phyloP scores from a whole-genome alignment of 2,113 vertebrate genomes.

The Chionodraco myersi region DNA sequence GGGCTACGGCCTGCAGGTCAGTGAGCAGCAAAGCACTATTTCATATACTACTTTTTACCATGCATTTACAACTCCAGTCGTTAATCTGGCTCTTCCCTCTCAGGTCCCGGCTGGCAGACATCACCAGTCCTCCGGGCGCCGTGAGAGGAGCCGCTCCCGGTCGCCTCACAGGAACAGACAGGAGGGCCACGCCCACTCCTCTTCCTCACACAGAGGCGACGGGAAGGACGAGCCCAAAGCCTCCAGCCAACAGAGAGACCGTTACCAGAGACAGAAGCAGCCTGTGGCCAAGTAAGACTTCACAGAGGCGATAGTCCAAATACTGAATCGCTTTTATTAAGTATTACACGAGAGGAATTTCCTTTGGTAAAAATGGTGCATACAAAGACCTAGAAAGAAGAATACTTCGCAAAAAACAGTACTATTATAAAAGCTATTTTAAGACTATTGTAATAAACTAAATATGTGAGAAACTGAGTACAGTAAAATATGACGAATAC shows the following conservation, averaged over 20 bases:
- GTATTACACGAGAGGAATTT: too few relatives aligned
- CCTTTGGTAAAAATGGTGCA: too few relatives aligned
- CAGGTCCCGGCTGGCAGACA: constrained; percentile 68
- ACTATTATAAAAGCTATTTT: too few relatives aligned
- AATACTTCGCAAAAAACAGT: too few relatives aligned
- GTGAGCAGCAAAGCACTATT: not conserved
- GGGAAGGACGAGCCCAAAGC: constrained; percentile 72
- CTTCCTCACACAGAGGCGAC: constrained; percentile 56
- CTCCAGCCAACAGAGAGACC: constrained; percentile 81
- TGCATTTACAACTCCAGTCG: not conserved
- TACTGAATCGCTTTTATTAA: not conserved
- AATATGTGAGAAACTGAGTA: too few relatives aligned
- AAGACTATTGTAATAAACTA: too few relatives aligned
- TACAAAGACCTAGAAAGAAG: too few relatives aligned
- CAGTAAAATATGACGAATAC: too few relatives aligned
- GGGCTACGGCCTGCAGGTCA: constrained; percentile 91
- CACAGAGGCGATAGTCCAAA: not conserved
- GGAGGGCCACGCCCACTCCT: constrained; percentile 38
- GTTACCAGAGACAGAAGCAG: constrained; percentile 73
- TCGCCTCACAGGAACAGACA: constrained; percentile 66
- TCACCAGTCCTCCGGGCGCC: constrained; percentile 52
- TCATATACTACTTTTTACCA: not conserved
- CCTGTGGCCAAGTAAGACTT: constrained; percentile 85
- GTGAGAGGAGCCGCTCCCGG: constrained; percentile 71
- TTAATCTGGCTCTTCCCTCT: not conserved